Percentiles rank a stretch among this genome's conserved stretches.
Evolutionary conservation across 2,888 invertebrate species (phyloP).

Genomic region (Ditylenchus weischeri): DNA sequence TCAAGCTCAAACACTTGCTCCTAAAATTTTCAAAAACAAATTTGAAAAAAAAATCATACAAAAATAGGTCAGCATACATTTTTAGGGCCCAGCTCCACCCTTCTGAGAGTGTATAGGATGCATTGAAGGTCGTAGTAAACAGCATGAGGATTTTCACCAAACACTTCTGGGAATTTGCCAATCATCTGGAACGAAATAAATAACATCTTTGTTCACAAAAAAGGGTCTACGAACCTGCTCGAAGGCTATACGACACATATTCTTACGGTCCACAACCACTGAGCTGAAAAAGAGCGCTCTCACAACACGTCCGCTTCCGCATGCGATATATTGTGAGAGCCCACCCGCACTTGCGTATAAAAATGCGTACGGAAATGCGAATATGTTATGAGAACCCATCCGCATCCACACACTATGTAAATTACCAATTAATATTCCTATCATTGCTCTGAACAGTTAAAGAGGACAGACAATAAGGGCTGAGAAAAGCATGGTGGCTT

Average conservation of each 20-base stretch:
- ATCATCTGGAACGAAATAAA: slow-evolving; percentile 3
- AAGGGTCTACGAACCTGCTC: slow-evolving; percentile 1
- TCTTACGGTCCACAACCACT: slow-evolving; percentile 29
- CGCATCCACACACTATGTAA: too few relatives aligned
- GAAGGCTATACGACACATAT: slow-evolving; percentile 30
- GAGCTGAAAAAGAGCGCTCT: slow-evolving; percentile 18
- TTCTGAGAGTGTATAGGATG: slow-evolving; percentile 29
- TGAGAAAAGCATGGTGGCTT: too few relatives aligned
- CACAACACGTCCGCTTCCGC: too few relatives aligned
- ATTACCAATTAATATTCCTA: too few relatives aligned
- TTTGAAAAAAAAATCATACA: slow-evolving; percentile 6
- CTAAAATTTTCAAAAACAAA: slow-evolving; percentile 11
- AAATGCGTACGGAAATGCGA: too few relatives aligned
- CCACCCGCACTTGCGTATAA: too few relatives aligned
- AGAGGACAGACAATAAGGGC: too few relatives aligned
- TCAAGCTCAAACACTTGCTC: slow-evolving; percentile 12
- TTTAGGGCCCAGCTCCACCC: slow-evolving; percentile 15
- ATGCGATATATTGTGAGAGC: too few relatives aligned
- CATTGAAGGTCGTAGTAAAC: slow-evolving; percentile 37
- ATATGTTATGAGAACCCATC: too few relatives aligned
- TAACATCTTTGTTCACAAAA: not conserved
- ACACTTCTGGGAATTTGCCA: slow-evolving; percentile 13
- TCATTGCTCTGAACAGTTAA: too few relatives aligned
- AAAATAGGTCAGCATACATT: slow-evolving; percentile 14
- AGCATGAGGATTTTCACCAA: slow-evolving; percentile 19